Evolutionary conservation across 92 coral and sea anemone genomes (phyloP), one percentile per base, ranked within the genome.

Genomic region (Porites lobata): DNA sequence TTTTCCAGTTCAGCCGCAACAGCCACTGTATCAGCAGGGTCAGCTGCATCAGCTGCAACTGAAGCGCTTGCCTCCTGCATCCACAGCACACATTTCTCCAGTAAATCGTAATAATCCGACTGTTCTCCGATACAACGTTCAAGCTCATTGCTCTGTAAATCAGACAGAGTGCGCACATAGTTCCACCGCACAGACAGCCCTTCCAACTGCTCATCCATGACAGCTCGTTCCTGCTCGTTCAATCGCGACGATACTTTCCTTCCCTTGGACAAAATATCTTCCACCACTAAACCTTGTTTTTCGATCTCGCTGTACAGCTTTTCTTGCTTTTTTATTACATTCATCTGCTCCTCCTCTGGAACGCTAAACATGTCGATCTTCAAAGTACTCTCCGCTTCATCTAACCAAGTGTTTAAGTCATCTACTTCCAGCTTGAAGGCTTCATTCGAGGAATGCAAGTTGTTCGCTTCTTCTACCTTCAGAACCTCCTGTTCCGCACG

Each of bases 61-160:
- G 89, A 77, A 47, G 86, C 92, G 13, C 98, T 98, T 17, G 96
- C 90, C 22, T 92, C 94, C 69, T 92, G 99, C 95, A 98, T 92
- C 98, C 99, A 98, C 20, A 84, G 82, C 79, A 96, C 98, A 69
- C 96, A 90, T 50, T 92, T 90, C 85, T 98, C 99, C 21, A 98
- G 94, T 59, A 92, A 89, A 57, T 98, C 93, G 53, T 95, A 98
- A 80, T 98, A 98, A 14, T 87, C 93, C 32, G 98, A 85, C 67
- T 98, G 99, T 72, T 95, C 95, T 47, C 92, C 84, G 79, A 98
- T 95, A 74, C 99, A 98, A 69, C 96, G 93, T 76, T 98, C 98
- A 75, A 98, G 89, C 72, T 91, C 92, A 75, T 83, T 80, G 24
- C 94, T 93, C 19, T 93, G 95, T 18, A 87, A 76, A 50, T 92